phyloP scores from a whole-genome alignment of 1,140 invertebrate species.

The Ceratina australensis region DNA sequence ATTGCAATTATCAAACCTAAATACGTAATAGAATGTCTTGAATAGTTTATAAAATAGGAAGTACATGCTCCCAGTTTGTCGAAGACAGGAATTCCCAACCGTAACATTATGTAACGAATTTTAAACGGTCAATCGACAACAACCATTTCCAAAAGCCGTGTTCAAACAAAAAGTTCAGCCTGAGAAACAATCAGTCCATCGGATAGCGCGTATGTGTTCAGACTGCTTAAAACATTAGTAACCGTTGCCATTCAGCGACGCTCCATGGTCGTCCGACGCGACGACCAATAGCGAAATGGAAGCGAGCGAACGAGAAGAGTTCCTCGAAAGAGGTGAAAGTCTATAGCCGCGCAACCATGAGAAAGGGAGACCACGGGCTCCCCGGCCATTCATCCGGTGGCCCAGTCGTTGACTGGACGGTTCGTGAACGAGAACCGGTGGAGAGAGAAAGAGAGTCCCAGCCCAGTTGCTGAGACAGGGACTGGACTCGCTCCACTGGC shows the following conservation, averaged over 20 bases:
- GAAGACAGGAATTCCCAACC: too few relatives aligned
- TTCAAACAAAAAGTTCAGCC: too few relatives aligned
- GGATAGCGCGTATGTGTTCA: neutral
- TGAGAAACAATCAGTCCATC: neutral
- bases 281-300: slow-evolving; percentile 61
- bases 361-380: neutral
- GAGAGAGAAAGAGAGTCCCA: slow-evolving; percentile 24
- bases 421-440: slow-evolving; percentile 29
- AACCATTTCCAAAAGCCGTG: too few relatives aligned
- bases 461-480: neutral
- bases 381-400: slow-evolving; percentile 23
- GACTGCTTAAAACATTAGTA: neutral
- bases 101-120: too few relatives aligned
- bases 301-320: slow-evolving; percentile 63
- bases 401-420: slow-evolving; percentile 21
- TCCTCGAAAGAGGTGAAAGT: slow-evolving; percentile 72
- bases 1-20: too few relatives aligned
- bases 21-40: too few relatives aligned
- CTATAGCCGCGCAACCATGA: slow-evolving; percentile 52
- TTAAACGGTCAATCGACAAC: neutral
- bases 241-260: slow-evolving; percentile 7
- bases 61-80: too few relatives aligned
- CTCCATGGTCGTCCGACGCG: neutral
- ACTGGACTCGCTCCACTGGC: slow-evolving; percentile 43
- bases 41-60: too few relatives aligned